Conservation (phyloP, 2,113 vertebrate species). For the Zapus hudsonius region DNA sequence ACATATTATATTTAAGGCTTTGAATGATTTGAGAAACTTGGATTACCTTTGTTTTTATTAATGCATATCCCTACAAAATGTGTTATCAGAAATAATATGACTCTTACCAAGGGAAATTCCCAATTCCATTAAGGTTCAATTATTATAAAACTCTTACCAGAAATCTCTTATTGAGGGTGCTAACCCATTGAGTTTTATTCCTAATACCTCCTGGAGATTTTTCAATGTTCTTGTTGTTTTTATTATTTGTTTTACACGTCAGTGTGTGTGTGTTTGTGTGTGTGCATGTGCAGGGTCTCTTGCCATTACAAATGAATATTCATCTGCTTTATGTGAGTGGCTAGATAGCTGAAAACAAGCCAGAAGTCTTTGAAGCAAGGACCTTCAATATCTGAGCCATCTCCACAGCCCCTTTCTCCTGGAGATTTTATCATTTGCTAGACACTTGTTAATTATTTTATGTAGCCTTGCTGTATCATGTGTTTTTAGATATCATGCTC, state of each 20-base stretch:
- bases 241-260: too few species aligned
- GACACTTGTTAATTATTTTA: background rate
- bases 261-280: too few species aligned
- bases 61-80: background rate
- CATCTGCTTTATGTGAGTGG: too few species aligned
- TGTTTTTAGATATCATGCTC: background rate
- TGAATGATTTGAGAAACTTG: background rate
- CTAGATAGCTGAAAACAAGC: too few species aligned
- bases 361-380: too few species aligned
- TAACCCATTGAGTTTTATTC: background rate
- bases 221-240: too few species aligned
- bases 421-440: background rate
- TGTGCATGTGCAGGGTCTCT: too few species aligned
- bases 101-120: background rate
- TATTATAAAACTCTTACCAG: background rate
- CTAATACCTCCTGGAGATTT: too few species aligned
- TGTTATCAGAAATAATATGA: background rate
- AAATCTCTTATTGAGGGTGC: background rate
- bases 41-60: background rate
- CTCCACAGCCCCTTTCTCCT: background rate
- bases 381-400: too few species aligned
- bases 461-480: background rate
- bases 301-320: too few species aligned
- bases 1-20: background rate
- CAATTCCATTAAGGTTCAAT: background rate